Evolutionary conservation across 2,797 vertebrate species (phyloP).

Genomic region (Eulemur mongoz): DNA sequence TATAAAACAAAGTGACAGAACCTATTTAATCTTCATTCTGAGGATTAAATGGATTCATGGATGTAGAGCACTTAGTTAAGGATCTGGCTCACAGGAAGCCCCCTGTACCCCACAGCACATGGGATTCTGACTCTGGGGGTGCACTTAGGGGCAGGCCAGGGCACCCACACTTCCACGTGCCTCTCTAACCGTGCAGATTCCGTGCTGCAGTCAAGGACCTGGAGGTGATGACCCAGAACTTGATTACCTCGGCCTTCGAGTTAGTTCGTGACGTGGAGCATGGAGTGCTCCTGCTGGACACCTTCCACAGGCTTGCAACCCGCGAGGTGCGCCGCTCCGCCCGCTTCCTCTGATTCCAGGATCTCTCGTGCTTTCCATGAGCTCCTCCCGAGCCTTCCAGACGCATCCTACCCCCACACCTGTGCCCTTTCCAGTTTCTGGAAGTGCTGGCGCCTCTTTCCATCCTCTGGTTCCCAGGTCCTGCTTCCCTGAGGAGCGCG

Average conservation of each 20-base stretch:
- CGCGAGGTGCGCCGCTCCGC: slow-evolving; percentile 85
- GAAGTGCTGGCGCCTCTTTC: background rate
- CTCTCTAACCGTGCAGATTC: slow-evolving; percentile 84
- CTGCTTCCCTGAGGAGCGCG: background rate
- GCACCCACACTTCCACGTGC: background rate
- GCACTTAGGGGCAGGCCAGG: background rate
- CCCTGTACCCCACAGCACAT: background rate
- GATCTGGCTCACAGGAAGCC: too few species aligned
- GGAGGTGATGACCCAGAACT: slow-evolving; percentile 89
- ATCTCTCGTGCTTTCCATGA: background rate
- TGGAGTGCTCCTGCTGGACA: slow-evolving; percentile 89
- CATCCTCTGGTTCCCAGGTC: background rate
- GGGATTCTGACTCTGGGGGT: background rate
- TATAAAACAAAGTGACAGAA: background rate
- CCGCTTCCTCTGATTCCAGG: background rate
- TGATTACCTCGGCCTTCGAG: slow-evolving; percentile 89
- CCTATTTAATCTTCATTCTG: background rate
- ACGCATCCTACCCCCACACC: background rate
- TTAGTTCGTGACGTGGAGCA: slow-evolving; percentile 86
- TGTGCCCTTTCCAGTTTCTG: background rate
- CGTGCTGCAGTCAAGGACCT: slow-evolving; percentile 84
- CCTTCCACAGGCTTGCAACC: slow-evolving; percentile 88
- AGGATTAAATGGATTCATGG: background rate
- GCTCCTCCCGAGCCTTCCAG: background rate
- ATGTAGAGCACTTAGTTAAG: background rate